Evolutionary conservation across 2,113 vertebrate species (phyloP).

Genomic region (Dromiciops gliroides): DNA sequence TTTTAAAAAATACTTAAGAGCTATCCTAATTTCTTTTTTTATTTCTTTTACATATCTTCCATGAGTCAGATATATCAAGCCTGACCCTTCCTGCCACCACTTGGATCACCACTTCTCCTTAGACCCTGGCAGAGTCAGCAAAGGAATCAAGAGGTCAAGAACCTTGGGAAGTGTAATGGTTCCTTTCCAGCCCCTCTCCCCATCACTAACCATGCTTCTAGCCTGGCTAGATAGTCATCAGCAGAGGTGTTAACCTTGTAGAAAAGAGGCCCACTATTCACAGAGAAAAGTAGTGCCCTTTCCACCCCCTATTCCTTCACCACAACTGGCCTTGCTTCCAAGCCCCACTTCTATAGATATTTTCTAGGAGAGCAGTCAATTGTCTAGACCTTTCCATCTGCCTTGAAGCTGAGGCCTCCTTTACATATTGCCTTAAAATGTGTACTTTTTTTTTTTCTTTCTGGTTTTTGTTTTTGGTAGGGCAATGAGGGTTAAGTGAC

Average conservation of each 20-base stretch:
- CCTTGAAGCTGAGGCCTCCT: neutral
- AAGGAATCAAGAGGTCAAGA: neutral
- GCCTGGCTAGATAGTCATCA: neutral
- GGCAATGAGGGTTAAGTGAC: no score
- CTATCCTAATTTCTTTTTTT: neutral
- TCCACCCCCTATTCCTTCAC: neutral
- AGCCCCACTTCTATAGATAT: neutral
- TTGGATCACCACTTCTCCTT: neutral
- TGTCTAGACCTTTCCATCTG: neutral
- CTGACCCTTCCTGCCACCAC: neutral
- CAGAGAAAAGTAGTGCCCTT: no score
- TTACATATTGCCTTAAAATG: neutral
- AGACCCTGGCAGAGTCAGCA: neutral
- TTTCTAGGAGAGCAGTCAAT: neutral
- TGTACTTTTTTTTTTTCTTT: no score
- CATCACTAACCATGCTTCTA: neutral
- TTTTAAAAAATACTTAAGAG: slow-evolving; percentile 2
- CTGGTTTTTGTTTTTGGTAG: no score
- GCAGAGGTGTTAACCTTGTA: neutral
- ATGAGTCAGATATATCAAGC: neutral
- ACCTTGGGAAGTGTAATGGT: neutral
- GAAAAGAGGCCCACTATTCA: neutral
- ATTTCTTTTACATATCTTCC: neutral
- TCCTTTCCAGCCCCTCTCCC: neutral
- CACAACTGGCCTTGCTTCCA: no score